Evolutionary conservation across 2,113 vertebrate species (phyloP), one percentile per base, ranked within the genome.

Genomic region (Amphiprion percula): DNA sequence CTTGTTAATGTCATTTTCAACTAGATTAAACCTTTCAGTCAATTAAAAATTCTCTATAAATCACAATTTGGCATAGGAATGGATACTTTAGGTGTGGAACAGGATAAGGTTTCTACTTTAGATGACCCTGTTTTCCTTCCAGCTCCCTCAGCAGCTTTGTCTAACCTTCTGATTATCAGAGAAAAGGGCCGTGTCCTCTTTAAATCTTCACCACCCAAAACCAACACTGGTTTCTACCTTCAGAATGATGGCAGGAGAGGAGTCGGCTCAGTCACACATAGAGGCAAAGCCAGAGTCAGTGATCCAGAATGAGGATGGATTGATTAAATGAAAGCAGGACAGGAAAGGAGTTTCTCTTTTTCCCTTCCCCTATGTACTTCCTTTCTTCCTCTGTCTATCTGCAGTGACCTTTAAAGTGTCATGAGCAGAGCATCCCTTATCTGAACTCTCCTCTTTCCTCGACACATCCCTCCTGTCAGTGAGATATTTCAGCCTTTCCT

Each of bases 341-440:
- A 91, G 90, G 92, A 93, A 87, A 90, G 86, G 91, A 90, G 88
- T 86, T 85, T 78, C 79, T 85, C 66, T 82, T 80, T 37, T 70
- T 91, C 80, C 78, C 30, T 76, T 82, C 83, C 74, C 23, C 44
- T 70, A 8, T 16, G 44, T 30, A 56, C 69, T 92, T 91, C 87
- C 91, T 74, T 70, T 87, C 63, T 58, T 49, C 26, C 53, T 26
- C 24, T 55, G 23, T n/a, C 66, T 77, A 67, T 67, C 78, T 65
- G 74, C 61, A 19, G 0, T 84, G 89, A 90, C 88, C 90, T 85
- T 66, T 77, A 73, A 85, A 68, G 64, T 55, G 59, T 68, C 80
- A 56, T 10, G 23, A 84, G 68, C n/a, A 26, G 47, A 69, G 30
- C n/a, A 54, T 74, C 82, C 53, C 79, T 79, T 80, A 88, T 86